Base-by-base conservation (phyloP, 1,140 invertebrate genomes). In the Ceratoteleas bidentatus region DNA sequence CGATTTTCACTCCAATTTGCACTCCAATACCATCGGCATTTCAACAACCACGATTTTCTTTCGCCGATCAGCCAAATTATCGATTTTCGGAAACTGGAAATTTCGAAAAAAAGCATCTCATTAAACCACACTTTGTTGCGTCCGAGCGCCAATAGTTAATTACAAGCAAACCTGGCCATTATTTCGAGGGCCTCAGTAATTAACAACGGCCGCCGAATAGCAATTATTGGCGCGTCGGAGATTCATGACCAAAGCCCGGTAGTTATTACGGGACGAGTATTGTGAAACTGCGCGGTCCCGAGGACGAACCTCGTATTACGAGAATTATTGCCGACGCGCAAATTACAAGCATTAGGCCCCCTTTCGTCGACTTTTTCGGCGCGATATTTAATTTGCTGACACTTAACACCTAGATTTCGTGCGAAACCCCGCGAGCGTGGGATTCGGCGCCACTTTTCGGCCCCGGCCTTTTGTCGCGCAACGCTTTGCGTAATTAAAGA, bases 201-300 rank as follows among this genome's bases (percentile, higher is more conserved):
- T 81, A 74, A 70, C 70, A 81, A 58, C 65, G 53, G 57, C 64
- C 69, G 77, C 70, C 70, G 77, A 74, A 74, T 81, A 38, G 77
- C 65, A 81, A 74, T 80, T 80, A 80, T 80, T 80, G 76, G 76
- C 64, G 69, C 57, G 76, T 80, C 76, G 52, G 76, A 80, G 76
- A 80, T 80, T 80, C 76, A 80, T 80, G 76, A 73, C 57, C 57
- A 57, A 80, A 80, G 76, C 76, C 76, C 76, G 50, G 76, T 80
- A 73, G 76, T 73, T 80, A 80, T 79, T 73, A 61, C 60, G 10
- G 50, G 50, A 58, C 76, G 34, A 68, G 61, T 73, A 68, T 73
- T 73, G 60, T 72, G 75, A 66, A 65, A 66, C 60, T 49, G 36
- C 75, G 49, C 61, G 54, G 66, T 72, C 43, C 8, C 40, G 45